Percentiles rank a stretch among this genome's conserved stretches.
Conservation (phyloP, 2,888 invertebrate genomes). For the Furcula furcula region DNA sequence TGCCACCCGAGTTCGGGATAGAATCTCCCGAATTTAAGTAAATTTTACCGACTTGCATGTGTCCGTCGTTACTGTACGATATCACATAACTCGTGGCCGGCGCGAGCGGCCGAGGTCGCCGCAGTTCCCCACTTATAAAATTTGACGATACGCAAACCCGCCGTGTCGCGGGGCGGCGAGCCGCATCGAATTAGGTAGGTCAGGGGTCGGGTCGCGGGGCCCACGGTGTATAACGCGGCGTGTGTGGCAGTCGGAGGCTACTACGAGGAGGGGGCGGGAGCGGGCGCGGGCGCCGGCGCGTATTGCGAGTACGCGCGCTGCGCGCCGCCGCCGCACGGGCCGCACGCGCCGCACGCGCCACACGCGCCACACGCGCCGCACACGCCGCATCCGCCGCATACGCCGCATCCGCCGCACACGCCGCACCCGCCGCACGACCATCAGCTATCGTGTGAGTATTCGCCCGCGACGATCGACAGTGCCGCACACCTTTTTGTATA, state of each 20-base stretch:
- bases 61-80: slow-evolving; percentile 52
- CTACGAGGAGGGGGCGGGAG: slow-evolving; percentile 71
- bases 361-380: slow-evolving; percentile 60
- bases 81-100: slow-evolving; percentile 24
- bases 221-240: slow-evolving; percentile 56
- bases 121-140: slow-evolving; percentile 7
- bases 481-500: background rate
- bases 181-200: slow-evolving; percentile 58
- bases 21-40: slow-evolving; percentile 37
- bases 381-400: slow-evolving; percentile 46
- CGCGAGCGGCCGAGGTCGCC: slow-evolving; percentile 1
- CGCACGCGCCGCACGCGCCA: slow-evolving; percentile 61
- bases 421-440: slow-evolving; percentile 48
- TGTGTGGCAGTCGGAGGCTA: slow-evolving; percentile 79
- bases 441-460: slow-evolving; percentile 66
- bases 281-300: slow-evolving; percentile 57
- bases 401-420: slow-evolving; percentile 38
- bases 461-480: slow-evolving; percentile 1
- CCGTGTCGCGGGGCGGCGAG: slow-evolving; percentile 17
- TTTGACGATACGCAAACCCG: slow-evolving; percentile 14
- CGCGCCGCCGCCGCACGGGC: slow-evolving; percentile 49
- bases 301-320: slow-evolving; percentile 60
- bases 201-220: slow-evolving; percentile 29
- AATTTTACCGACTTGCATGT: slow-evolving; percentile 68
- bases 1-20: slow-evolving; percentile 36